A percentile compares a stretch with the other conserved stretches of the same genome.
Conservation (phyloP, 2,797 vertebrate species). For the Spatula clypeata region DNA sequence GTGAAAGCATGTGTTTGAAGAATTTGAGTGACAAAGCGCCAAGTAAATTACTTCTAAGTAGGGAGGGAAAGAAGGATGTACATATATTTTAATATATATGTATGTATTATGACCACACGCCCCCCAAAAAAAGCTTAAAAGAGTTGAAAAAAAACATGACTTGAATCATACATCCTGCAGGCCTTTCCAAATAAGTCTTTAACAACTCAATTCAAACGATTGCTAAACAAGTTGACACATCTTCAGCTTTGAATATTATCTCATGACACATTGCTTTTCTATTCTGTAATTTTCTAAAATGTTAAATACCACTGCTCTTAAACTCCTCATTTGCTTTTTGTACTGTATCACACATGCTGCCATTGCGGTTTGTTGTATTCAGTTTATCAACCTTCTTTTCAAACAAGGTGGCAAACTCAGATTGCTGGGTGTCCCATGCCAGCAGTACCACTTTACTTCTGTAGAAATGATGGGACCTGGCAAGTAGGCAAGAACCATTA, state of each 20-base stretch:
- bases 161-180: not conserved
- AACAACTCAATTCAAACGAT: not conserved
- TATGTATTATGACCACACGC: not conserved
- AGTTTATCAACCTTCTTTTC: not conserved
- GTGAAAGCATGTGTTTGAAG: not conserved
- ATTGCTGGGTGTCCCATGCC: not conserved
- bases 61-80: not conserved
- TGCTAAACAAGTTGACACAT: not conserved
- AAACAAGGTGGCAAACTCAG: not conserved
- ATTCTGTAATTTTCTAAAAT: not conserved
- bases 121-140: too few species aligned
- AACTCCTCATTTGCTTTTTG: rapidly evolving
- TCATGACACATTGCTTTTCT: not conserved
- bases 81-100: not conserved
- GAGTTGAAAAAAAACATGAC: not conserved
- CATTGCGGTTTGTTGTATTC: not conserved
- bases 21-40: not conserved
- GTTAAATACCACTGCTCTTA: not conserved
- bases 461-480: not conserved
- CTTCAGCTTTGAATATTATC: not conserved
- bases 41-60: not conserved
- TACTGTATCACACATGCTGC: not conserved
- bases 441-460: not conserved
- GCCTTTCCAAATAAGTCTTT: not conserved
- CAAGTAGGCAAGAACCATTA: not conserved